phyloP scores from a whole-genome alignment of 2,888 invertebrate species.

The Rhopalosiphum nymphaeae region DNA sequence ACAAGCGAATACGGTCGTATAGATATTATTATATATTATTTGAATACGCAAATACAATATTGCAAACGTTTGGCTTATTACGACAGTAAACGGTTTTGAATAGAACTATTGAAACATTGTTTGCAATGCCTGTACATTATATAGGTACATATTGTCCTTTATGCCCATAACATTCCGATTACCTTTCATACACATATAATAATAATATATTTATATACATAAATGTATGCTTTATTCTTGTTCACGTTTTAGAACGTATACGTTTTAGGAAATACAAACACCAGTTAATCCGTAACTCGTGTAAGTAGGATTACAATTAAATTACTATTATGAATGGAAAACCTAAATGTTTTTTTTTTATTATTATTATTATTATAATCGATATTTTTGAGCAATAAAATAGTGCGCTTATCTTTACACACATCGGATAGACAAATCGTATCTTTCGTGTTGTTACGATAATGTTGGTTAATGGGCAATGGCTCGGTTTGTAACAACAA shows the following conservation, averaged over 20 bases:
- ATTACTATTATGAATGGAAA: neutral
- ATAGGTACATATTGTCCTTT: neutral
- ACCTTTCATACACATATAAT: neutral
- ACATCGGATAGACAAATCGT: neutral
- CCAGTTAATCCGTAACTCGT: slow-evolving; percentile 40
- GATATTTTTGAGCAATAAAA: neutral
- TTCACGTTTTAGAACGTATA: slow-evolving; percentile 23
- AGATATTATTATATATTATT: neutral
- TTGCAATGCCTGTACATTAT: neutral
- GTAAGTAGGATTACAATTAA: slow-evolving; percentile 32
- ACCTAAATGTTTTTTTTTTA: neutral
- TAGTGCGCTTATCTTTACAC: neutral
- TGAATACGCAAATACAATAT: neutral
- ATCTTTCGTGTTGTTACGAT: neutral
- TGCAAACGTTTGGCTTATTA: slow-evolving; percentile 23
- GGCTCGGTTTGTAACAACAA: neutral
- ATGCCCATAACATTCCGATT: slow-evolving; percentile 35
- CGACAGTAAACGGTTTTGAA: slow-evolving; percentile 30
- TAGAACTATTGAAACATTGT: slow-evolving; percentile 10
- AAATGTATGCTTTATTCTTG: neutral
- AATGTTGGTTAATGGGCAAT: neutral
- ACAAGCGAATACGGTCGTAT: neutral
- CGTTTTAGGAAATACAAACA: slow-evolving; percentile 10
- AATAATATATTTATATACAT: no score
- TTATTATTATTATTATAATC: neutral